A percentile compares a stretch with the other conserved stretches of the same genome.
Conservation (phyloP, 2,888 invertebrate genomes). For the Hirtodrosophila confusa region DNA sequence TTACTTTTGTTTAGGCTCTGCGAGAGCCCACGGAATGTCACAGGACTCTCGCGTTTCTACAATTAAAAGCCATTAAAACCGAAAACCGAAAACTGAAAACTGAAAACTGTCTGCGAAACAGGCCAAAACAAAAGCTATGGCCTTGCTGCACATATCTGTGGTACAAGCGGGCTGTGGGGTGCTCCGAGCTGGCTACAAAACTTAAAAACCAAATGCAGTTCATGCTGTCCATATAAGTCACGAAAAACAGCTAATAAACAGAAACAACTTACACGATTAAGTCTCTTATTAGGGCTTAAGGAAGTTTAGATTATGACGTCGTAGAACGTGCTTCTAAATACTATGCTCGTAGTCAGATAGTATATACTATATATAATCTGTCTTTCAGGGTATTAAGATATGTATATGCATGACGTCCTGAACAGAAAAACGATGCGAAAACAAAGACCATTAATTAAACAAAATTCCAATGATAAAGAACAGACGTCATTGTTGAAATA, state of each 20-base stretch:
- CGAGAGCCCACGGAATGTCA: conserved; percentile 3
- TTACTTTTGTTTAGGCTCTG: conserved; percentile 74
- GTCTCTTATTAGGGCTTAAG: too few species aligned
- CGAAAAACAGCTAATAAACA: too few species aligned
- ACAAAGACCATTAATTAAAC: conserved; percentile 43
- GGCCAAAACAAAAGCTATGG: conserved; percentile 26
- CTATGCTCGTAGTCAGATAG: too few species aligned
- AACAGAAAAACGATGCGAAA: conserved; percentile 21
- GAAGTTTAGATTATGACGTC: too few species aligned
- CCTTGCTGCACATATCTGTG: conserved; percentile 8
- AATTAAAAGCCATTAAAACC: conserved; percentile 80
- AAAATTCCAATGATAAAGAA: conserved; percentile 32
- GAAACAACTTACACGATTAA: too few species aligned
- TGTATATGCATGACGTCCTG: conserved; percentile 53
- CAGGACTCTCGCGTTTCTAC: conserved; percentile 34
- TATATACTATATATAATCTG: not conserved
- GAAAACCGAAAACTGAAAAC: conserved; percentile 48
- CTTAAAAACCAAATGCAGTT: conserved; percentile 2
- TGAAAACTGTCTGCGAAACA: conserved; percentile 64
- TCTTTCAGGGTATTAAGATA: conserved; percentile 12
- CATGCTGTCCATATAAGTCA: too few species aligned
- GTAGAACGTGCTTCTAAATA: conserved; percentile 20
- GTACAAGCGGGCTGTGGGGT: not conserved
- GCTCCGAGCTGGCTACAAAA: not conserved
- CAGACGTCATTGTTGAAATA: conserved; percentile 57